These are phyloP conservation scores for Geothlypis trichas DNA, from an alignment of 2,113 vertebrate species.

Conservation along the genomic window DNA sequence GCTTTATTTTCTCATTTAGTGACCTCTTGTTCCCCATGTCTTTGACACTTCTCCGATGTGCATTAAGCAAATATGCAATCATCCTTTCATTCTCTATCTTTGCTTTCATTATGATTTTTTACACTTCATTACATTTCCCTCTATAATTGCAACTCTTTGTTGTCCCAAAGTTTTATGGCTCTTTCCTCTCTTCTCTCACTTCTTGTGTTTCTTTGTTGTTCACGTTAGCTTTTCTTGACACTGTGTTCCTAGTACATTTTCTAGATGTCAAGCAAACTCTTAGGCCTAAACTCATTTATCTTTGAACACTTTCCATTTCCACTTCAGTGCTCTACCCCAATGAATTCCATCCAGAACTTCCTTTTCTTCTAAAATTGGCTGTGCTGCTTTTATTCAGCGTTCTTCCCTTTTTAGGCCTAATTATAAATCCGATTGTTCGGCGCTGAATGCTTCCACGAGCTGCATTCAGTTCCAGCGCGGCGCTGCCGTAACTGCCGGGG, in stretches of 20 bases:
- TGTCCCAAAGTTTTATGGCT: slow-evolving; percentile 63
- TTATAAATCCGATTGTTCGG: slow-evolving; percentile 63
- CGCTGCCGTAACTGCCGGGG: slow-evolving; percentile 49
- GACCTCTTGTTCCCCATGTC: slow-evolving; percentile 55
- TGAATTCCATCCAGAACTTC: slow-evolving; percentile 64
- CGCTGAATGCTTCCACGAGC: slow-evolving; percentile 67
- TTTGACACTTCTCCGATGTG: slow-evolving; percentile 55
- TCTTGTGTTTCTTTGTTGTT: slow-evolving; percentile 62
- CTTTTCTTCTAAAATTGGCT: slow-evolving; percentile 70
- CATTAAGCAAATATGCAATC: slow-evolving; percentile 64
- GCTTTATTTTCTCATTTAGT: slow-evolving; percentile 63
- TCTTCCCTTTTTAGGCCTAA: slow-evolving; percentile 63
- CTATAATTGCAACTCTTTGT: slow-evolving; percentile 40
- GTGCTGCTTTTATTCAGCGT: slow-evolving; percentile 65
- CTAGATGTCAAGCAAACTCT: slow-evolving; percentile 65
- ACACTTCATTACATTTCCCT: slow-evolving; percentile 60
- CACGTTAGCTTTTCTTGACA: slow-evolving; percentile 53
- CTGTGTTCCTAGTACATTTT: slow-evolving; percentile 59
- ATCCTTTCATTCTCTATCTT: slow-evolving; percentile 44
- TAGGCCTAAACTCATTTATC: slow-evolving; percentile 63
- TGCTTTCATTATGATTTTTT: slow-evolving; percentile 69
- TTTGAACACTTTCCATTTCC: slow-evolving; percentile 66
- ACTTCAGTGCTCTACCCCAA: slow-evolving; percentile 49
- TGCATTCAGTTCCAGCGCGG: slow-evolving; percentile 57
- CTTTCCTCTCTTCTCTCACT: slow-evolving; percentile 56